These are phyloP conservation scores for Phrynosoma blainvillii DNA, from an alignment of 2,113 vertebrate genomes.

Conservation along the genomic window DNA sequence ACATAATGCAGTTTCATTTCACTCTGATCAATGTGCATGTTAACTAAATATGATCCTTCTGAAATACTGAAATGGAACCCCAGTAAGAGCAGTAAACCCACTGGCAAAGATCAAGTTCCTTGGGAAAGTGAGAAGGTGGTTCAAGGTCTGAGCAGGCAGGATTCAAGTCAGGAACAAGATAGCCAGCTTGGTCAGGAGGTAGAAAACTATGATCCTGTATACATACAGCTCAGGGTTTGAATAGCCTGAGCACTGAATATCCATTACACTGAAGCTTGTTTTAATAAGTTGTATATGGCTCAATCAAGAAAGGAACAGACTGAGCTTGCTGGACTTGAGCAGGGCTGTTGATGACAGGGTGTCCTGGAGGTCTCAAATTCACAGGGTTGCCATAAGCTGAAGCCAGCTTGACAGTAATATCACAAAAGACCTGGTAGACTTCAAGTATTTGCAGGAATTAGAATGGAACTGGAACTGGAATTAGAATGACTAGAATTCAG, in stretches of 20 bases:
- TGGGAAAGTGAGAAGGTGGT: background rate
- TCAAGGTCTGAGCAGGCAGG: background rate
- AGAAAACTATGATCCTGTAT: background rate
- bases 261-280: background rate
- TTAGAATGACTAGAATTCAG: too few species aligned
- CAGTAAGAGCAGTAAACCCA: background rate
- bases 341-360: too few species aligned
- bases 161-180: too few species aligned
- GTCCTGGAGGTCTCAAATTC: too few species aligned
- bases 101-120: background rate
- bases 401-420: too few species aligned
- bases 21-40: slow-evolving; percentile 34
- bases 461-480: too few species aligned
- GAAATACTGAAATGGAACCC: slow-evolving; percentile 17
- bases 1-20: slow-evolving; percentile 23
- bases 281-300: background rate
- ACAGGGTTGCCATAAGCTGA: too few species aligned
- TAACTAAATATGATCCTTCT: slow-evolving; percentile 20
- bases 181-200: background rate
- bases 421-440: background rate
- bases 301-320: too few species aligned
- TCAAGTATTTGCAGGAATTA: background rate
- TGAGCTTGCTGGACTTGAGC: too few species aligned
- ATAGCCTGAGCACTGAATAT: background rate
- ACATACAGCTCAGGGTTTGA: background rate